Conservation (phyloP, 2,113 vertebrate genomes). For the Ctenomys sociabilis region DNA sequence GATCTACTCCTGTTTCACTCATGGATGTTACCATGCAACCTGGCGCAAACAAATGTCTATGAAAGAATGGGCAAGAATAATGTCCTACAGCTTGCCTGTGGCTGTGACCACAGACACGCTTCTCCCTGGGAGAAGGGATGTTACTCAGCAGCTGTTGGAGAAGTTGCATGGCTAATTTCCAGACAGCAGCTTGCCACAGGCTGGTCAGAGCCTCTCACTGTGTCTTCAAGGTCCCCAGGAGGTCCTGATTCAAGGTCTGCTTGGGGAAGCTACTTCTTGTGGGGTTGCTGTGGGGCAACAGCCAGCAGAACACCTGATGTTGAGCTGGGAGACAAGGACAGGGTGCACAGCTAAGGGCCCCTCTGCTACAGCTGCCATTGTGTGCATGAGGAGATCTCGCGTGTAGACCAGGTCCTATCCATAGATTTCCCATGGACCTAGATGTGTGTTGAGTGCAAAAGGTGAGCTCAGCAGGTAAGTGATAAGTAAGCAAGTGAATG, state of each 20-base stretch:
- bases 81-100: background rate
- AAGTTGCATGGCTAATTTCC: background rate
- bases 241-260: background rate
- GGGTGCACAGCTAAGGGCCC: accelerated
- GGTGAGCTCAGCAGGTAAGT: background rate
- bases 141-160: conserved; percentile 22
- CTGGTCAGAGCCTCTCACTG: background rate
- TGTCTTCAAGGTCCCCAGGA: background rate
- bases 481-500: background rate
- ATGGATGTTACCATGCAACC: background rate
- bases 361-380: accelerated
- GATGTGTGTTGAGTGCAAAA: background rate
- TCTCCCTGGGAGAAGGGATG: background rate
- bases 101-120: background rate
- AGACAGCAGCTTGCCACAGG: background rate
- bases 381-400: background rate
- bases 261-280: background rate
- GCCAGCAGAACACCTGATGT: background rate
- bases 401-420: background rate
- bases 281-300: background rate
- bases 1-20: background rate
- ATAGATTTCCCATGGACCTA: background rate
- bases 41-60: conserved; percentile 3
- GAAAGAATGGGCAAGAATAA: conserved; percentile 23
- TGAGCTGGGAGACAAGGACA: background rate